Conservation (phyloP, 2,797 vertebrate genomes). For the Molossus molossus region DNA sequence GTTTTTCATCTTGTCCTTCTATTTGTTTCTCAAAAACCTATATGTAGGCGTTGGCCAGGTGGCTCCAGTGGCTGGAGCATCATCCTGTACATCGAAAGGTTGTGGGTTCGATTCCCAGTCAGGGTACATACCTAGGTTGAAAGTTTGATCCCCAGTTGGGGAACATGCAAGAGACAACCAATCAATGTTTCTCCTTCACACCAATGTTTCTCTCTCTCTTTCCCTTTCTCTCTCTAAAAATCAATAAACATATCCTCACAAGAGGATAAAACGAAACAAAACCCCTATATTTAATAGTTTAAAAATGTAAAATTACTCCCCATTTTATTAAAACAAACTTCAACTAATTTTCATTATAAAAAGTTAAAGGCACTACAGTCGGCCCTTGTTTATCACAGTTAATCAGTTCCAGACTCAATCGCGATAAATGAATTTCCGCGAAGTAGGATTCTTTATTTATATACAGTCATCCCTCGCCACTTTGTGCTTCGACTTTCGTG, state of each 20-base stretch:
- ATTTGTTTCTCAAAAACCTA: conserved; percentile 11
- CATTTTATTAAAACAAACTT: background rate
- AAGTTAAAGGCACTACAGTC: background rate
- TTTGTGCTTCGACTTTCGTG: no score
- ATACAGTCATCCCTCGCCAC: no score
- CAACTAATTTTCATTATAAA: conserved; percentile 17
- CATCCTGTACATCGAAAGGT: background rate
- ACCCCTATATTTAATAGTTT: background rate
- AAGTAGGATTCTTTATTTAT: no score
- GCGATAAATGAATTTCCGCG: no score
- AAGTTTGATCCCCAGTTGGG: background rate
- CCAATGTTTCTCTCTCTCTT: no score
- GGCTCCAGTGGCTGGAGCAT: background rate
- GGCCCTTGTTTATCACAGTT: no score
- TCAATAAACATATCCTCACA: background rate
- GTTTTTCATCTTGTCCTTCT: background rate
- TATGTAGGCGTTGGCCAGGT: background rate
- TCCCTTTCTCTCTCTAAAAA: background rate
- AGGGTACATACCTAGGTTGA: background rate
- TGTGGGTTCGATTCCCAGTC: background rate
- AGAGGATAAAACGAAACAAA: background rate
- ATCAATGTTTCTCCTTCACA: background rate
- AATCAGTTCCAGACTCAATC: no score
- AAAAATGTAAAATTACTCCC: conserved; percentile 38
- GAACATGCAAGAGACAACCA: background rate